Base-by-base conservation (phyloP, 2,888 invertebrate genomes). In the Dasysyrphus tricinctus region DNA sequence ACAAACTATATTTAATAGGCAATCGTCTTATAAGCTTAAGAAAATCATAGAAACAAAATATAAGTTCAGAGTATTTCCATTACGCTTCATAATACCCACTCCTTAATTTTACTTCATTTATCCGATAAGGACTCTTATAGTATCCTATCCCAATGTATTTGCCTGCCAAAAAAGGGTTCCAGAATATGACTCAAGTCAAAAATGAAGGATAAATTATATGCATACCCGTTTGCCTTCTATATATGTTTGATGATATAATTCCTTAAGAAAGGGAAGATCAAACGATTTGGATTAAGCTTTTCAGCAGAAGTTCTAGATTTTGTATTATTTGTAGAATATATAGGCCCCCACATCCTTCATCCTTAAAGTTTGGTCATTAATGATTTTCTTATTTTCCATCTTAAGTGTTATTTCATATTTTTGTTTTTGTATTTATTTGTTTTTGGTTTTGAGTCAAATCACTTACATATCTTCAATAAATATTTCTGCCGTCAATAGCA, bases 401-500 rank as follows among this genome's bases (percentile, higher is more conserved):
- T 14, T 9, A 32, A 47, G 16, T 67, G 11, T 16, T 9, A 16
- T 49, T 16, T n/a, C n/a, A n/a, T n/a, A n/a, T n/a, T 32, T 11
- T 14, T 44, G n/a, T 63, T 32, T 32, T 42, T 57, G 1, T 37
- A 12, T 39, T 14, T 42, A 14, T 42, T 14, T 42, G 6, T 44
- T 44, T 44, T 34, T 12, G 7, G 7, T 61, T 67, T 51, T 39
- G 11, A 9, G 4, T 32, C 16, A 69, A 69, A 19, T 54, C 51
- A 39, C 54, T 54, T 69, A 44, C 12, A 19, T 49, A 4, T 49
- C 39, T 63, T 39, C 61, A 1, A 78, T 74, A 78, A 82, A 78
- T 73, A 79, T 63, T 34, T 70, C 67, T 37, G 49, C 57, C 59
- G 73, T 73, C 72, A 67, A 76, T 37, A 65, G 34, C 59, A 69